Evolutionary conservation across 2,888 invertebrate genomes (phyloP), one percentile per base, ranked within the genome.

Genomic region (Cryptus armator): DNA sequence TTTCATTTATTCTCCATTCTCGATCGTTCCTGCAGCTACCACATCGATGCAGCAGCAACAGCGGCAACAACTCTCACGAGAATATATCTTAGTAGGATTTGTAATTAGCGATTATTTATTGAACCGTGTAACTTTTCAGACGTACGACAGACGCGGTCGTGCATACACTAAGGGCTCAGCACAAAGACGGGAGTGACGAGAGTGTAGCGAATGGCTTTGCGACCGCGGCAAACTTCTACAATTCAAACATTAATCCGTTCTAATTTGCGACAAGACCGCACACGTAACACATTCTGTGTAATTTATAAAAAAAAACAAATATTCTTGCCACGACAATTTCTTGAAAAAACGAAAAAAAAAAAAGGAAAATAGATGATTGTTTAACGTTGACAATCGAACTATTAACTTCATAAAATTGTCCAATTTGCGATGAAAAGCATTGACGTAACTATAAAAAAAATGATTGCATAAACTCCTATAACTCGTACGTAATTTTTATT

Each of bases 81-180:
- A 76, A 77, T 71, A 77, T 84, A 84, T 74, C 70, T 78, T 14
- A 75, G 78, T 59, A 66, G 85, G 82, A 85, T 82, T 84, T 78
- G 81, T 78, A 84, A 85, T 85, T 85, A 85, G 75, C 81, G 82
- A 82, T 82, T 85, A 85, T 85, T 82, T 79, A 85, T 85, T 67
- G 85, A 70, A 74, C 48, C 78, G 48, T 46, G 66, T 76, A 67
- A 66, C 56, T 75, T 74, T 46, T 66, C 37, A 24, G 32, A 53
- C 43, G 48, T 46, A 56, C 43, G 29, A n/a, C 48, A 37, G 44
- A 24, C 16, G 32, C 78, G 62, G 68, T 79, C 44, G 74, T 77
- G 46, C 56, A 24, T 19, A 19, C n/a, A 59, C 24, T 24, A 29
- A 6, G 4, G 32, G 59, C 29, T 51, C 43, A 10, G n/a, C 37